Conservation (phyloP, 2,797 vertebrate genomes). For the Allobates femoralis region DNA sequence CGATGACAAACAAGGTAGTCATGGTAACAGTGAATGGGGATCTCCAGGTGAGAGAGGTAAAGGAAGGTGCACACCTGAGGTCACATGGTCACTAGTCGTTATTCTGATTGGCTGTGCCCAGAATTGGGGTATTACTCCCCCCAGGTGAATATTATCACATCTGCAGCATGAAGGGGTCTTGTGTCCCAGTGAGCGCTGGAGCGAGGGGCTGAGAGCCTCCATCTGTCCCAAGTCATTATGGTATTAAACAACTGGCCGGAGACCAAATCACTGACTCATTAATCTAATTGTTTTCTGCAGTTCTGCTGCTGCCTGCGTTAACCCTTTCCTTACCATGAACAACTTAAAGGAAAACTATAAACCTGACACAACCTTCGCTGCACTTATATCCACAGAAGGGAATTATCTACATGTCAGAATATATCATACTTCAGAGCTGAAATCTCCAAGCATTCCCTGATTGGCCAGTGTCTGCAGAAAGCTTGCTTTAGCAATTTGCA, state of each 20-base stretch:
- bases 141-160: conserved; percentile 29
- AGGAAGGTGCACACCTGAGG: too few relatives aligned
- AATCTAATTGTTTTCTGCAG: conserved; percentile 47
- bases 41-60: too few relatives aligned
- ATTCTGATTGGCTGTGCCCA: not conserved
- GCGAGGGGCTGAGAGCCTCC: not conserved
- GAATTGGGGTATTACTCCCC: not conserved
- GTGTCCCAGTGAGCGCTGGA: not conserved
- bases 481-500: not conserved
- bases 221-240: conserved; percentile 42
- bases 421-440: too few relatives aligned
- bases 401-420: too few relatives aligned
- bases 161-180: not conserved
- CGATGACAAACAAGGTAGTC: too few relatives aligned
- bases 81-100: not conserved
- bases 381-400: too few relatives aligned
- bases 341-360: too few relatives aligned
- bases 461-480: not conserved
- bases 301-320: not conserved
- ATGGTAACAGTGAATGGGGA: too few relatives aligned
- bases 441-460: too few relatives aligned
- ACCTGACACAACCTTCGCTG: too few relatives aligned
- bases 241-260: conserved; percentile 46
- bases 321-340: not conserved
- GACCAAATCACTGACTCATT: conserved; percentile 56